Percentiles rank a stretch among this genome's conserved stretches.
These are phyloP conservation scores for Saturnia pavonia DNA, from an alignment of 2,888 invertebrate genomes.

Conservation along the genomic window DNA sequence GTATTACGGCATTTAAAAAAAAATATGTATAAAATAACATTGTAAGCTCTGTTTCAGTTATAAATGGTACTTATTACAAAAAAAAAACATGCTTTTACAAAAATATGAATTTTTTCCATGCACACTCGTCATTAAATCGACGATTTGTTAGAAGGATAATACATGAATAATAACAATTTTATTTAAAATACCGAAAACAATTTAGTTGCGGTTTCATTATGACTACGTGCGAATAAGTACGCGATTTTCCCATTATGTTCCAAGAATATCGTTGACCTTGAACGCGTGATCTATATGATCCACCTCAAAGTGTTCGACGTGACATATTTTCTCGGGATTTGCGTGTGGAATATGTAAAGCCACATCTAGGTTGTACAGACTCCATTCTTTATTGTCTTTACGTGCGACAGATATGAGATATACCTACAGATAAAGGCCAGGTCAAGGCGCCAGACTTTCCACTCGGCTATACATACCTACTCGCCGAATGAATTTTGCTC, in stretches of 20 bases:
- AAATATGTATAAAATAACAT: background rate
- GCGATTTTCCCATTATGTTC: conserved; percentile 43
- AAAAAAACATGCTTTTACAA: background rate
- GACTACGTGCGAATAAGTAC: conserved; percentile 26
- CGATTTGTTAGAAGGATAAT: conserved; percentile 15
- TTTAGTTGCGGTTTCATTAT: conserved; percentile 38
- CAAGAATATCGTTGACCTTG: conserved; percentile 46
- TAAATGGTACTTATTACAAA: background rate
- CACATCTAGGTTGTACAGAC: conserved; percentile 73
- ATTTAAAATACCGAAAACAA: conserved; percentile 31
- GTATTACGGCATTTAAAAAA: too few species aligned
- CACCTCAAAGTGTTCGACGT: conserved; percentile 44
- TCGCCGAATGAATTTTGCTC: conserved; percentile 57
- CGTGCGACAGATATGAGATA: conserved; percentile 79
- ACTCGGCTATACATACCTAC: conserved; percentile 44
- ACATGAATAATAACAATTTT: conserved; percentile 3
- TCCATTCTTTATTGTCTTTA: conserved; percentile 78
- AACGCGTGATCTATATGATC: conserved; percentile 39
- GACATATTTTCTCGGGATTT: conserved; percentile 51
- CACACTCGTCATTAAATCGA: background rate
- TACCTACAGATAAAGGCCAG: conserved; percentile 57
- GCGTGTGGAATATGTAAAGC: conserved; percentile 68
- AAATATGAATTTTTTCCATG: background rate
- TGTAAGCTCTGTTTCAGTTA: background rate
- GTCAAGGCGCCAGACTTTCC: conserved; percentile 79